These are phyloP conservation scores for Ormia ochracea DNA, from an alignment of 2,888 invertebrate genomes.

Conservation along the genomic window DNA sequence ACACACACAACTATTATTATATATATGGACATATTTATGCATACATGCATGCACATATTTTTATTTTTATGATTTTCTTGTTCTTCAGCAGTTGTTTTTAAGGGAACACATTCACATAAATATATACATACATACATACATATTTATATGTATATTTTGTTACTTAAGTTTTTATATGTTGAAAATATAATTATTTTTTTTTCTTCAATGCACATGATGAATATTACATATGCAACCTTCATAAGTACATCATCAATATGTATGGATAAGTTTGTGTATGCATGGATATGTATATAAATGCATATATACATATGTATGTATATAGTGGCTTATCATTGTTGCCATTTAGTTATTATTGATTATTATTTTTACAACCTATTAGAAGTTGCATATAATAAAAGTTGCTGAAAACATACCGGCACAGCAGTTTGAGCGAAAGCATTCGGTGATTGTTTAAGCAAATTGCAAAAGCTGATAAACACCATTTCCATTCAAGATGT, in stretches of 20 bases:
- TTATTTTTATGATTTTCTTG: neutral
- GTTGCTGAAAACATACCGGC: neutral
- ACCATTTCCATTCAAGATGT: too few species aligned
- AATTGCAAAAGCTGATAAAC: too few species aligned
- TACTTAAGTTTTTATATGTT: neutral
- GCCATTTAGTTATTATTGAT: conserved; percentile 25
- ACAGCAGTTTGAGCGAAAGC: neutral
- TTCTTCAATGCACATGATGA: neutral
- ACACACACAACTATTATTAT: too few species aligned
- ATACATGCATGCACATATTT: too few species aligned
- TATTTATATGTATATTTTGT: neutral
- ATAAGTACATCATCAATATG: too few species aligned
- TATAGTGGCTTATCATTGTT: conserved; percentile 15
- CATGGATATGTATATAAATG: too few species aligned
- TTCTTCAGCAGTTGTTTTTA: neutral
- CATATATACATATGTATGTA: too few species aligned
- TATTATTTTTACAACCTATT: conserved; percentile 9
- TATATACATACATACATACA: neutral
- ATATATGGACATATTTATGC: too few species aligned
- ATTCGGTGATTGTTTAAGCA: too few species aligned
- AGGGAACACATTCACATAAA: neutral
- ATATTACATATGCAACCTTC: neutral
- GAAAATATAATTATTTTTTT: neutral
- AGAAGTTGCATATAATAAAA: conserved; percentile 25
- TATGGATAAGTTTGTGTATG: too few species aligned